Percentiles rank a stretch among this genome's conserved stretches.
Evolutionary conservation across 1,140 invertebrate species (phyloP).

Genomic region (Idris sp.): DNA sequence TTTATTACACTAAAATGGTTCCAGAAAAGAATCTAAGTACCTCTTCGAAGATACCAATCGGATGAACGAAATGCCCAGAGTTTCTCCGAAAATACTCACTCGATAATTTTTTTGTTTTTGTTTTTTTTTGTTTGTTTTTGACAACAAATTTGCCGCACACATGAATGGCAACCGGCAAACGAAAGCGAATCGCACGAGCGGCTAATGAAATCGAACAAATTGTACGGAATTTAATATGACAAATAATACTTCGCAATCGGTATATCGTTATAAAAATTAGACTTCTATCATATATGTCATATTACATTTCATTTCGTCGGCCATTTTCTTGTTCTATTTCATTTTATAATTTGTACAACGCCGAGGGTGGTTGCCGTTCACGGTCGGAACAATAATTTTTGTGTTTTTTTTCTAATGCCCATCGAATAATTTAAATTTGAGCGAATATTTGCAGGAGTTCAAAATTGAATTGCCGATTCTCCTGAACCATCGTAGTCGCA

Average conservation of each 20-base stretch:
- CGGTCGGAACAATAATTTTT: too few species aligned
- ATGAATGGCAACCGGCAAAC: slow-evolving; percentile 17
- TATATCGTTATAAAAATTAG: slow-evolving; percentile 60
- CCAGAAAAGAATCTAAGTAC: too few species aligned
- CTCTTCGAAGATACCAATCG: slow-evolving; percentile 22
- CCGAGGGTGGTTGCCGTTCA: background rate
- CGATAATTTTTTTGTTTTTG: too few species aligned
- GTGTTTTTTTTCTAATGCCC: slow-evolving; percentile 1
- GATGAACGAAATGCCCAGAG: slow-evolving; percentile 49
- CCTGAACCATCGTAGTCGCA: slow-evolving; percentile 31
- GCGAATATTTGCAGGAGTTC: too few species aligned
- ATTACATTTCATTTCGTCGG: slow-evolving; percentile 34
- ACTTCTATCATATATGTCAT: slow-evolving; percentile 51
- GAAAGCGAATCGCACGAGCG: slow-evolving; percentile 38
- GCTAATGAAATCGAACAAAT: slow-evolving; percentile 54
- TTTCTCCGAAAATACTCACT: background rate
- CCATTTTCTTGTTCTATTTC: slow-evolving; percentile 37
- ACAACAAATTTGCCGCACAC: too few species aligned
- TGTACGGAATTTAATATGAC: slow-evolving; percentile 43
- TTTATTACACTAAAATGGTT: slow-evolving; percentile 50
- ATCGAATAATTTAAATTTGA: slow-evolving; percentile 3
- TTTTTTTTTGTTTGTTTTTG: too few species aligned
- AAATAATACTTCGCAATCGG: slow-evolving; percentile 50
- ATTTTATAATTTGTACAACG: slow-evolving; percentile 39
- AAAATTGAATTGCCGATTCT: too few species aligned